Percentiles rank a stretch among this genome's conserved stretches.
Conservation (phyloP, 2,113 vertebrate genomes). For the Anguilla rostrata region DNA sequence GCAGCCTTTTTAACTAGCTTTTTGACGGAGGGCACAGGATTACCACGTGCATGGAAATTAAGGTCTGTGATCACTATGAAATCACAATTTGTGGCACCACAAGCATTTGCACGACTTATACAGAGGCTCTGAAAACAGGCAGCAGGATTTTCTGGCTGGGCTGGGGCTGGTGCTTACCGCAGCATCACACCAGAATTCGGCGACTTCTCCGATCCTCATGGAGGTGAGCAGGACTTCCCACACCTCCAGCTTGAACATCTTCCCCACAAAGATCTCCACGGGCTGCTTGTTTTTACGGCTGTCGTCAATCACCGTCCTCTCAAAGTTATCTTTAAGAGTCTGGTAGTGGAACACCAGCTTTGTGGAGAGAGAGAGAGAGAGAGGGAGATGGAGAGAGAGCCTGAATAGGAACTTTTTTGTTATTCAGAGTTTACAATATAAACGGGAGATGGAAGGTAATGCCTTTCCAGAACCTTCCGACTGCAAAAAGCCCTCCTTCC, state of each 20-base stretch:
- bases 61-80: not conserved
- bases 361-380: conserved; percentile 13
- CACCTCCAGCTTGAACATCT: conserved; percentile 88
- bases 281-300: conserved; percentile 72
- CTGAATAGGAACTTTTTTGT: not conserved
- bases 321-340: conserved; percentile 81
- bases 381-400: not conserved
- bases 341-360: conserved; percentile 86
- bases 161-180: conserved; percentile 65
- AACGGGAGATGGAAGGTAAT: not conserved
- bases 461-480: not conserved
- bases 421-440: not conserved
- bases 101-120: not conserved
- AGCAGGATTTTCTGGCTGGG: too few species aligned
- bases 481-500: not conserved
- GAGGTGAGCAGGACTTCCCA: conserved; percentile 82
- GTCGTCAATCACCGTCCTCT: conserved; percentile 79
- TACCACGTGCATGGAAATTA: too few species aligned
- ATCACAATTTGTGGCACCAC: not conserved
- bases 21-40: too few species aligned
- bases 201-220: conserved; percentile 82
- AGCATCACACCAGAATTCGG: conserved; percentile 84
- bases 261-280: conserved; percentile 82
- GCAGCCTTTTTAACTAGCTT: too few species aligned
- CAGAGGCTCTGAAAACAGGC: not conserved